phyloP scores from a whole-genome alignment of 2,113 vertebrate genomes.

The Chloropsis cyanopogon region DNA sequence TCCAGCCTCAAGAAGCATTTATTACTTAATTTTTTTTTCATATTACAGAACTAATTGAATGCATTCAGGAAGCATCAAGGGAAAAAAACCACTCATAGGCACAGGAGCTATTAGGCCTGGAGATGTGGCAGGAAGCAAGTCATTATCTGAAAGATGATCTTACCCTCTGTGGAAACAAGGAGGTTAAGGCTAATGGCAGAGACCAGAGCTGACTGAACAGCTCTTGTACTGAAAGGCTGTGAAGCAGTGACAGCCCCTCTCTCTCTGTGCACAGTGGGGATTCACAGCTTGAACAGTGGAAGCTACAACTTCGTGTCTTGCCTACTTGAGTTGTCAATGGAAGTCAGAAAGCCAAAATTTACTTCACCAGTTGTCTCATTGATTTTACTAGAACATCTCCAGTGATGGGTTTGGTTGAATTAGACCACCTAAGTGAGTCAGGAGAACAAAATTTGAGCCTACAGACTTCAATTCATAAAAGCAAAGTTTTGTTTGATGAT shows the following conservation, averaged over 20 bases:
- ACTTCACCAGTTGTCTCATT: neutral
- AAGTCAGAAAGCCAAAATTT: neutral
- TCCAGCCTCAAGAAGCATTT: neutral
- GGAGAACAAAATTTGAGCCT: neutral
- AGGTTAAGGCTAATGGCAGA: neutral
- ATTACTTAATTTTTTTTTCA: neutral
- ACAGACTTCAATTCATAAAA: neutral
- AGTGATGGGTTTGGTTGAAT: neutral
- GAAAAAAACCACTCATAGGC: neutral
- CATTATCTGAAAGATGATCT: neutral
- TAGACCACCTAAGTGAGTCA: neutral
- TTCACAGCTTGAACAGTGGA: neutral
- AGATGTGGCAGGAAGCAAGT: neutral
- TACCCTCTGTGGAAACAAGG: neutral
- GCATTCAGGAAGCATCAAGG: neutral
- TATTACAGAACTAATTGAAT: neutral
- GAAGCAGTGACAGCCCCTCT: neutral
- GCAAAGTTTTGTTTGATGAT: neutral
- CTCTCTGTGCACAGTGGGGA: neutral
- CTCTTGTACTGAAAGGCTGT: neutral
- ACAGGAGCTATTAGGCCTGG: neutral
- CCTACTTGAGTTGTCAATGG: neutral
- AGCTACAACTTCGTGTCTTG: neutral
- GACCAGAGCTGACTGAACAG: neutral
- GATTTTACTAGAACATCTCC: neutral